These are phyloP conservation scores for Tachyglossus aculeatus DNA, from an alignment of 2,797 vertebrate genomes.

Conservation along the genomic window DNA sequence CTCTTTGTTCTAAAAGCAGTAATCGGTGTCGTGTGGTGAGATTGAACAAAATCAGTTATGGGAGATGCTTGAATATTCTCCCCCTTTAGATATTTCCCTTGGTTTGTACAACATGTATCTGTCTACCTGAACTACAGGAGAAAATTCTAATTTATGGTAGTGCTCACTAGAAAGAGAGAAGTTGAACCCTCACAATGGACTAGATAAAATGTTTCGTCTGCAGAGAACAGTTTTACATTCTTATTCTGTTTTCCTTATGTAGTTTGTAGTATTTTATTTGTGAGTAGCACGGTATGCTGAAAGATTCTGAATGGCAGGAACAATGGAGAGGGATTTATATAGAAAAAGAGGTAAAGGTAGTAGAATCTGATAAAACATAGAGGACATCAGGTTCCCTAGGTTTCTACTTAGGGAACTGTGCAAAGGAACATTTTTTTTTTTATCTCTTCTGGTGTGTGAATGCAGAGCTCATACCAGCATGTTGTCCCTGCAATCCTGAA, in stretches of 20 bases:
- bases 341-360: not conserved
- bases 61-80: not conserved
- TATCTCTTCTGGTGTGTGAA: not conserved
- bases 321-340: not conserved
- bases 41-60: constrained; percentile 13
- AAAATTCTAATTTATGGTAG: not conserved
- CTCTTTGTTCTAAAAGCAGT: not conserved
- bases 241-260: not conserved
- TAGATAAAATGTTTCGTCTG: not conserved
- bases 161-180: not conserved
- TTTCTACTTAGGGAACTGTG: not conserved
- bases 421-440: not conserved
- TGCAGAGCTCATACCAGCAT: not conserved
- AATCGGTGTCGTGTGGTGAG: too few relatives aligned
- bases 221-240: not conserved
- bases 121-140: not conserved
- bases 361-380: not conserved
- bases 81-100: too few relatives aligned
- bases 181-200: not conserved
- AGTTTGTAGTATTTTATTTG: not conserved
- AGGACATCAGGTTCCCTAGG: not conserved
- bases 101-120: not conserved
- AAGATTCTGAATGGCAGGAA: not conserved
- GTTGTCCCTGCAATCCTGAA: not conserved
- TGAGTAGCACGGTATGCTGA: not conserved